Percentiles rank a stretch among this genome's conserved stretches.
These are phyloP conservation scores for Xanthia icteritia DNA, from an alignment of 2,888 invertebrate species.

Conservation along the genomic window DNA sequence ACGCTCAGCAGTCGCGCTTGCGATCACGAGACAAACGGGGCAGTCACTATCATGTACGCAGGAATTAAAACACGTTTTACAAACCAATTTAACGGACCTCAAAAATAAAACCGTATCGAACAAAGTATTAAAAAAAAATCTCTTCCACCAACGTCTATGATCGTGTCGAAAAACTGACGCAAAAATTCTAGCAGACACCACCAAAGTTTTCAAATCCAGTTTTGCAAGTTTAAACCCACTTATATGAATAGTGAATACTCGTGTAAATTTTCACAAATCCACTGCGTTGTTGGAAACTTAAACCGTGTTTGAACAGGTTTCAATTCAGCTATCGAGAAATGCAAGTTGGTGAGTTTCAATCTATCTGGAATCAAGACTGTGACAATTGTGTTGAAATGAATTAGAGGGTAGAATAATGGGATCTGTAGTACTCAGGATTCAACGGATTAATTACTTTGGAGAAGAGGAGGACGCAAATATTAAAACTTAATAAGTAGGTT, in stretches of 20 bases:
- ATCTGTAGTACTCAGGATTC: background rate
- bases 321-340: slow-evolving; percentile 63
- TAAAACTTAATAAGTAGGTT: background rate
- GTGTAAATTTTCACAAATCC: slow-evolving; percentile 69
- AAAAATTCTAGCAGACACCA: slow-evolving; percentile 61
- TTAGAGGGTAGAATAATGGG: slow-evolving; percentile 31
- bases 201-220: slow-evolving; percentile 69
- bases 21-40: too few relatives aligned
- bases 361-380: slow-evolving; percentile 58
- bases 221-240: slow-evolving; percentile 71
- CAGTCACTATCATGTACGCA: too few relatives aligned
- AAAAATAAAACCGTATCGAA: background rate
- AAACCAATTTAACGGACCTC: background rate
- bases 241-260: slow-evolving; percentile 69
- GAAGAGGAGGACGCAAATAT: background rate
- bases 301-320: slow-evolving; percentile 70
- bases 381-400: slow-evolving; percentile 58
- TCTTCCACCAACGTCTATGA: slow-evolving; percentile 14
- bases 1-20: too few relatives aligned
- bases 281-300: slow-evolving; percentile 65
- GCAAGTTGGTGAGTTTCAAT: slow-evolving; percentile 59
- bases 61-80: background rate
- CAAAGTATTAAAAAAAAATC: background rate
- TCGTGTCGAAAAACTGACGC: slow-evolving; percentile 45
- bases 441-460: background rate